phyloP scores from a whole-genome alignment of 2,797 vertebrate genomes.

The Bradypodion ventrale region DNA sequence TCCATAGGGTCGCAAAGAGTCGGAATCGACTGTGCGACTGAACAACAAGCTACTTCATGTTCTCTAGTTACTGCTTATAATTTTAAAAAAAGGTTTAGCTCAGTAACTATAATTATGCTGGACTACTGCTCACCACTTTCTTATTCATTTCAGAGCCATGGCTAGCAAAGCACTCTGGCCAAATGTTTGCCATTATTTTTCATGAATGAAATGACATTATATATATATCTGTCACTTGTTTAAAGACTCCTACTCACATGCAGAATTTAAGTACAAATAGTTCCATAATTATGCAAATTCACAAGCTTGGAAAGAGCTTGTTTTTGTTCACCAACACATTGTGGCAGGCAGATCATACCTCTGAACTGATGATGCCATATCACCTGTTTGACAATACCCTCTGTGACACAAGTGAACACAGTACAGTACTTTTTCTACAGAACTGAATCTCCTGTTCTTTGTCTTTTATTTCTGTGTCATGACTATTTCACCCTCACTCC shows the following conservation, averaged over 20 bases:
- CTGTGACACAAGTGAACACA: neutral
- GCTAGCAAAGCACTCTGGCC: too few relatives aligned
- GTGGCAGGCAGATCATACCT: neutral
- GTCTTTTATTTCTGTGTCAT: neutral
- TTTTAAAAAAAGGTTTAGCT: too few relatives aligned
- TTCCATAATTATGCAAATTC: too few relatives aligned
- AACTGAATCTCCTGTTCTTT: neutral
- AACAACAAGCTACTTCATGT: neutral
- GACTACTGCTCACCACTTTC: too few relatives aligned
- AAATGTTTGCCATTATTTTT: too few relatives aligned
- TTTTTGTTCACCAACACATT: neutral
- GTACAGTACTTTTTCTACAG: neutral
- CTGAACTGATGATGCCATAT: neutral
- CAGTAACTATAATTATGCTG: too few relatives aligned
- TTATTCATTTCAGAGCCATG: too few relatives aligned
- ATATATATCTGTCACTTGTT: neutral
- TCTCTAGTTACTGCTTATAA: neutral
- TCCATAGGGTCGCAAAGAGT: too few relatives aligned
- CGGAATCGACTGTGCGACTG: too few relatives aligned
- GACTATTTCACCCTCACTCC: neutral
- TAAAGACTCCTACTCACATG: neutral
- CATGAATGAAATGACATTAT: neutral
- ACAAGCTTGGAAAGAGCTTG: neutral
- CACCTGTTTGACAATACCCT: neutral
- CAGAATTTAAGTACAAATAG: too few relatives aligned